Evolutionary conservation across 1,140 invertebrate species (phyloP).

Genomic region (Laupala kohalensis): DNA sequence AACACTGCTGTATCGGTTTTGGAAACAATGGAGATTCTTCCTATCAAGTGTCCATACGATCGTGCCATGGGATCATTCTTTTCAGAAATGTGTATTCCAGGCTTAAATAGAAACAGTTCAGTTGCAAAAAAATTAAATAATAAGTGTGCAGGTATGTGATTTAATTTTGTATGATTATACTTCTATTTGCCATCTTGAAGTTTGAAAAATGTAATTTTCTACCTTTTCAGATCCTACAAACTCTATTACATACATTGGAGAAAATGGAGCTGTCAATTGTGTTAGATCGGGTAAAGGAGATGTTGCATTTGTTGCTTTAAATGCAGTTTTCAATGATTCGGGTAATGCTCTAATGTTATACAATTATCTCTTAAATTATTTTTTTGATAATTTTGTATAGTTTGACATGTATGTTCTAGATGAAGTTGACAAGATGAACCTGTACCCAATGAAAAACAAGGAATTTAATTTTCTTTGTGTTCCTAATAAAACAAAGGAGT

Average conservation of each 20-base stretch:
- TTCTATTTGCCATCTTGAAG: neutral
- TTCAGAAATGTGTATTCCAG: slow-evolving; percentile 41
- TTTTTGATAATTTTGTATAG: neutral
- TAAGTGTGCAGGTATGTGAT: neutral
- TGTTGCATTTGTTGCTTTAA: slow-evolving; percentile 71
- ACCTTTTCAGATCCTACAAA: neutral
- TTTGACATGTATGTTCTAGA: neutral
- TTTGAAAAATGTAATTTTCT: neutral
- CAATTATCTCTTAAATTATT: neutral
- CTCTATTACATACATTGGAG: slow-evolving; percentile 27
- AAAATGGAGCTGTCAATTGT: slow-evolving; percentile 59
- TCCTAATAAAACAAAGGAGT: slow-evolving; percentile 31
- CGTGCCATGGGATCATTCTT: slow-evolving; percentile 42
- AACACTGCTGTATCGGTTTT: slow-evolving; percentile 10
- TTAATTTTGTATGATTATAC: no score
- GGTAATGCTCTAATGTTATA: slow-evolving; percentile 24
- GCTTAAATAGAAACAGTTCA: slow-evolving; percentile 19
- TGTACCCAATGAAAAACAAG: slow-evolving; percentile 14
- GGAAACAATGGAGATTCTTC: slow-evolving; percentile 2
- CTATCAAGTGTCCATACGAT: neutral
- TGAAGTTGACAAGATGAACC: neutral
- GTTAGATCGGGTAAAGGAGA: slow-evolving; percentile 64
- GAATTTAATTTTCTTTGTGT: slow-evolving; percentile 36
- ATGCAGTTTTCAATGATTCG: slow-evolving; percentile 48
- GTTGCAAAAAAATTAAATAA: neutral